phyloP scores from a whole-genome alignment of 1,140 invertebrate genomes.

The Brachionus calyciflorus region DNA sequence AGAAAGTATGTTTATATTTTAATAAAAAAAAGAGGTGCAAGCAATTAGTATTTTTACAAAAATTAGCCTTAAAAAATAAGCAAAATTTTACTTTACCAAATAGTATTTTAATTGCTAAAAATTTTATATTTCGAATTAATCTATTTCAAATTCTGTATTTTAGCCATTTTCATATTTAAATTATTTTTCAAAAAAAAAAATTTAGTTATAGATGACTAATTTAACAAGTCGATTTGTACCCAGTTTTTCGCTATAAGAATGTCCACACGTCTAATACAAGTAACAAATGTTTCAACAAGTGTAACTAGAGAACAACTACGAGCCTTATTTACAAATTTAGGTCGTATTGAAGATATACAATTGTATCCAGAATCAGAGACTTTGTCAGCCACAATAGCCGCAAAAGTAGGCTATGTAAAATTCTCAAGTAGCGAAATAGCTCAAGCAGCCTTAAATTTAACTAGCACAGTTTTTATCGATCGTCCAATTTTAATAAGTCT shows the following conservation, averaged over 20 bases:
- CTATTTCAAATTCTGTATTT: no score
- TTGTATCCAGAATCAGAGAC: conserved; percentile 45
- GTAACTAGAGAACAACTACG: conserved; percentile 26
- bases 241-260: not conserved
- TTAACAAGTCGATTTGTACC: not conserved
- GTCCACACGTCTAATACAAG: conserved; percentile 39
- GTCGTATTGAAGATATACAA: conserved; percentile 23
- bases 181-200: no score
- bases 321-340: conserved; percentile 42
- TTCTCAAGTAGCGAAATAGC: conserved; percentile 20
- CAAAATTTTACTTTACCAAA: no score
- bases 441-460: conserved; percentile 39
- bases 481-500: conserved; percentile 6
- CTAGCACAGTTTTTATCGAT: conserved; percentile 42
- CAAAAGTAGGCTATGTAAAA: conserved; percentile 46
- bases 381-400: not conserved
- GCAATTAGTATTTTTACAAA: no score
- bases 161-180: no score
- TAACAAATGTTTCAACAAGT: conserved; percentile 39
- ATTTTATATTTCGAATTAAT: no score
- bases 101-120: no score
- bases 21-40: no score
- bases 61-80: no score
- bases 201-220: no score
- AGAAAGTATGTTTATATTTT: no score